phyloP scores from a whole-genome alignment of 2,797 vertebrate genomes.

The Phoxinus dragarum region DNA sequence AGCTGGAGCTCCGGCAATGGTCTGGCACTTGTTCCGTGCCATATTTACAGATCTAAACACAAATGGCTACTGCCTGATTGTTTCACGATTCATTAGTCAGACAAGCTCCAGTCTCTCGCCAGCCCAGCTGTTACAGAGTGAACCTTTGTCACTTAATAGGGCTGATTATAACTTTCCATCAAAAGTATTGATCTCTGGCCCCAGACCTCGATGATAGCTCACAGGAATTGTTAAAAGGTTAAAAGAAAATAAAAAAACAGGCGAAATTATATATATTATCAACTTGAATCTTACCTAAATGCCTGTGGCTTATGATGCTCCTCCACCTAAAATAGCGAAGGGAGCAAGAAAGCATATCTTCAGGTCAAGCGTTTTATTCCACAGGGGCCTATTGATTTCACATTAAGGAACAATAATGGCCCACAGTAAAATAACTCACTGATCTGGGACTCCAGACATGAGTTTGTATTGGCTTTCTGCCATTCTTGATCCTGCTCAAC shows the following conservation, averaged over 20 bases:
- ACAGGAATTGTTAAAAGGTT: not conserved
- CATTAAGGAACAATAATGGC: slow-evolving; percentile 81
- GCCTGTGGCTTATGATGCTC: slow-evolving; percentile 58
- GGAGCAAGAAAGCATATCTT: slow-evolving; percentile 64
- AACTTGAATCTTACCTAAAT: slow-evolving; percentile 59
- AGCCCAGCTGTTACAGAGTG: slow-evolving; percentile 99
- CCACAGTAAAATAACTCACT: slow-evolving; percentile 85
- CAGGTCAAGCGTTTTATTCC: slow-evolving; percentile 83
- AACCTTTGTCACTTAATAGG: slow-evolving; percentile 99
- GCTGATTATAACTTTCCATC: slow-evolving; percentile 98
- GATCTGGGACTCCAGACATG: slow-evolving; percentile 81
- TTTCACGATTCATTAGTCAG: slow-evolving; percentile 99
- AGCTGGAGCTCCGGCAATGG: slow-evolving; percentile 99
- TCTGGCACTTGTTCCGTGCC: slow-evolving; percentile 99
- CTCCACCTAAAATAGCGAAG: slow-evolving; percentile 60
- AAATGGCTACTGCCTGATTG: slow-evolving; percentile 99
- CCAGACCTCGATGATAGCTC: slow-evolving; percentile 70
- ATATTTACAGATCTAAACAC: slow-evolving; percentile 99
- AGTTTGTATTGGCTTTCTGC: slow-evolving; percentile 91
- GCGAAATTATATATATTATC: not conserved
- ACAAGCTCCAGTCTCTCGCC: slow-evolving; percentile 98
- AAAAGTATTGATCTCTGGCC: slow-evolving; percentile 99
- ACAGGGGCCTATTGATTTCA: slow-evolving; percentile 92
- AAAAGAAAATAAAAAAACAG: not conserved
- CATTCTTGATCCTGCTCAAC: slow-evolving; percentile 81